phyloP scores from a whole-genome alignment of 2,797 vertebrate species.

The Atherinosoma microstoma region DNA sequence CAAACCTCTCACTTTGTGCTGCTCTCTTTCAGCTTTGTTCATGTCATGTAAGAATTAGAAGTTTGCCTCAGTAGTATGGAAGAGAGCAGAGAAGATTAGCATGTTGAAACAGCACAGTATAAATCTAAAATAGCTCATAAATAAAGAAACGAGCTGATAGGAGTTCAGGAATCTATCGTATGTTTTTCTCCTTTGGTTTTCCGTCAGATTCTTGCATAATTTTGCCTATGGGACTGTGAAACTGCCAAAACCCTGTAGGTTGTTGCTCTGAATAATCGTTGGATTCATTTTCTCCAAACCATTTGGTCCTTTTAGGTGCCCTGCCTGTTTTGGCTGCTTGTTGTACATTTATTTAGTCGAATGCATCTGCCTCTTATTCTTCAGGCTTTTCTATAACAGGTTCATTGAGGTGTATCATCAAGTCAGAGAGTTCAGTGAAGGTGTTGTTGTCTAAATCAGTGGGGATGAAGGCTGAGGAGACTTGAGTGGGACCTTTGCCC shows the following conservation, averaged over 20 bases:
- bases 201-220: neutral
- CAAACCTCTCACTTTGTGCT: neutral
- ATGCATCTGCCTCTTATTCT: neutral
- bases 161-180: neutral
- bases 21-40: neutral
- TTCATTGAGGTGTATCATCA: too few species aligned
- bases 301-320: neutral
- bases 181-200: neutral
- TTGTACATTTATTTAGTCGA: neutral
- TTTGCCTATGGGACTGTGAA: neutral
- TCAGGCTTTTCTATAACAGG: too few species aligned
- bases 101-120: neutral
- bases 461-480: neutral
- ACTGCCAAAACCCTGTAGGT: neutral
- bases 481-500: too few species aligned
- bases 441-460: neutral
- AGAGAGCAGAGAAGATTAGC: neutral
- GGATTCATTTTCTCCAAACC: neutral
- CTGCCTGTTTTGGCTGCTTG: too few species aligned
- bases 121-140: neutral
- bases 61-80: neutral
- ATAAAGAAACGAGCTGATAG: neutral
- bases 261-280: neutral
- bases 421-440: neutral
- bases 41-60: neutral